These are phyloP conservation scores for Sialia sialis DNA, from an alignment of 2,113 vertebrate species.

Conservation along the genomic window DNA sequence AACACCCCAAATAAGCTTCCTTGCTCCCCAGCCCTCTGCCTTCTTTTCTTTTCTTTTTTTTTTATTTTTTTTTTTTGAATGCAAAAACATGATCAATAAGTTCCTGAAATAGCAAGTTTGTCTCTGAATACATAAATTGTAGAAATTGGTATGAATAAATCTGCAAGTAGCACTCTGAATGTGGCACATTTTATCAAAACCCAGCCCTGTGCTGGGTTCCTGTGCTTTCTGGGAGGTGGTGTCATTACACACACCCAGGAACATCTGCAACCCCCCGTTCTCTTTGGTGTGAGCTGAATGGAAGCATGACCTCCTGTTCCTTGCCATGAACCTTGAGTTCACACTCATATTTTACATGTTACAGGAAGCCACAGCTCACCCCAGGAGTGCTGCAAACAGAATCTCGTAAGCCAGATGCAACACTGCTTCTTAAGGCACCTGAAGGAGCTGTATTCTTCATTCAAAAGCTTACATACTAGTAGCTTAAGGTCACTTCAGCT, in stretches of 20 bases:
- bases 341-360: constrained; percentile 96
- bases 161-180: constrained; percentile 89
- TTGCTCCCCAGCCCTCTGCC: not conserved
- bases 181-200: constrained; percentile 81
- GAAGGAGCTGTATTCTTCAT: constrained; percentile 79
- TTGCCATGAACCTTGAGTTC: constrained; percentile 88
- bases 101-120: constrained; percentile 83
- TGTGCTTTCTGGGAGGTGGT: constrained; percentile 75
- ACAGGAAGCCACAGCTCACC: constrained; percentile 89
- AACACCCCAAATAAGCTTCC: constrained; percentile 32
- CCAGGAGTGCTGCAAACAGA: constrained; percentile 90
- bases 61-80: not conserved
- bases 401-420: constrained; percentile 87
- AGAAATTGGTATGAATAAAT: constrained; percentile 94
- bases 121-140: constrained; percentile 95
- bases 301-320: constrained; percentile 96
- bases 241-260: constrained; percentile 85
- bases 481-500: constrained; percentile 85
- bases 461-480: constrained; percentile 81
- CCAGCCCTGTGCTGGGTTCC: constrained; percentile 59
- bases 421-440: constrained; percentile 82
- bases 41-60: not conserved
- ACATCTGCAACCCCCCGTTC: constrained; percentile 88
- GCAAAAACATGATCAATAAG: constrained; percentile 68
- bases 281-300: constrained; percentile 83